A percentile compares a stretch with the other conserved stretches of the same genome.
phyloP scores from a whole-genome alignment of 2,888 invertebrate genomes.

The Heteromurus nitidus region DNA sequence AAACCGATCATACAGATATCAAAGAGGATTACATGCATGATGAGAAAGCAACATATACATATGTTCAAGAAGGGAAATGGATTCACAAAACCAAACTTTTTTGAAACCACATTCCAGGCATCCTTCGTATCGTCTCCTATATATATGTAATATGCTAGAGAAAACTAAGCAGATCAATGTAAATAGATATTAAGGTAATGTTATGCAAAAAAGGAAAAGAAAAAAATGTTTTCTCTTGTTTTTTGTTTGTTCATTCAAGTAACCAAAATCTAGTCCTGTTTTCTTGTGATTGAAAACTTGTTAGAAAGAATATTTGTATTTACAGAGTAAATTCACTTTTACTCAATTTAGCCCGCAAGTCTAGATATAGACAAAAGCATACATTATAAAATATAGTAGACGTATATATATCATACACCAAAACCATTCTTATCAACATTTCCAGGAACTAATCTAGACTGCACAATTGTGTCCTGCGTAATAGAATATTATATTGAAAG shows the following conservation, averaged over 20 bases:
- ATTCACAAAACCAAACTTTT: background rate
- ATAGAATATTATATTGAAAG: no score
- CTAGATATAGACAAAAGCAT: background rate
- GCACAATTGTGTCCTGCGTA: no score
- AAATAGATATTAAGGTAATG: conserved; percentile 31
- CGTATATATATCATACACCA: no score
- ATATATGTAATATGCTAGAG: background rate
- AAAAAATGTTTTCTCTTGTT: conserved; percentile 17
- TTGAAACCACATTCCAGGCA: conserved; percentile 8
- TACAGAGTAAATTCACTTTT: conserved; percentile 32
- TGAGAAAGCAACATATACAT: conserved; percentile 47
- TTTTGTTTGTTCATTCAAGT: conserved; percentile 21
- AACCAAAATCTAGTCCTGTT: conserved; percentile 51
- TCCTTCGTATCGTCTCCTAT: no score
- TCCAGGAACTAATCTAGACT: no score
- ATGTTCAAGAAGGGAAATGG: conserved; percentile 25
- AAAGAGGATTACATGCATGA: conserved; percentile 49
- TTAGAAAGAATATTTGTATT: conserved; percentile 25
- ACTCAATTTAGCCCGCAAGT: conserved; percentile 35
- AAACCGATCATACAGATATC: conserved; percentile 59
- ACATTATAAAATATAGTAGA: no score
- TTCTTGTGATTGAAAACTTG: conserved; percentile 59
- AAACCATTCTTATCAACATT: no score
- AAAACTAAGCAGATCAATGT: conserved; percentile 29
- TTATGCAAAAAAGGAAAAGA: background rate